Base-by-base conservation (phyloP, 1,140 invertebrate species). In the Diorhabda carinulata region DNA sequence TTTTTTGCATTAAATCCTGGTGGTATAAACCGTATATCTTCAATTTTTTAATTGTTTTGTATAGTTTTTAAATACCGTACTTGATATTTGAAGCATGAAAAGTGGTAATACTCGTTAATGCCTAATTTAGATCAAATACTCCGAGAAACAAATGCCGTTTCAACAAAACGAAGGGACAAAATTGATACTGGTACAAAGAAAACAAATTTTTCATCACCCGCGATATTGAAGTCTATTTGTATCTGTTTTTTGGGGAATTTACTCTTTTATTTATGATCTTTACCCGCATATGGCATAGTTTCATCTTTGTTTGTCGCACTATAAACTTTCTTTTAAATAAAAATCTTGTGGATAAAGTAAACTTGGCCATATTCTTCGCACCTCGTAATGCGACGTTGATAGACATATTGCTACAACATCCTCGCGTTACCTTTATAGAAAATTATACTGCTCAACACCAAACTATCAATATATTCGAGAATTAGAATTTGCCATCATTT, bases 381-480 rank as follows among this genome's bases (percentile, higher is more conserved):
- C 72, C 72, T 73, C 72, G 70, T 73, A 73, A 73, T 61, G 58
- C 52, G 59, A 43, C 70, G 57, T 41, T 70, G 73, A 74, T 69
- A 72, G 73, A 74, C 73, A 74, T 66, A 74, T 67, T 57, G 63
- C 68, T 65, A 59, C 73, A 67, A 74, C 70, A 74, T 74, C 73
- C 73, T 70, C 73, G 62, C 68, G 63, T 70, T 43, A 60, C 65
- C 43, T 67, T 60, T 65, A 65, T 57, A 65, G 47, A 52, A 57
- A 40, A 10, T 40, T 41, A 57, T 65, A 65, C 64, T 65, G 64
- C 64, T 41, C 64, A 45, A 65, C 47, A 57, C 5, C 9, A 57
- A 65, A 56, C 9, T 40, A 25, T 25, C 25, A 25, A 25, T 25
- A 25, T 25, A 25, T 25, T 25, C 25, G 25, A 25, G 25, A 25